Percentiles rank a stretch among this genome's conserved stretches.
These are phyloP conservation scores for Lycophotia porphyrea DNA, from an alignment of 2,888 invertebrate genomes.

Conservation along the genomic window DNA sequence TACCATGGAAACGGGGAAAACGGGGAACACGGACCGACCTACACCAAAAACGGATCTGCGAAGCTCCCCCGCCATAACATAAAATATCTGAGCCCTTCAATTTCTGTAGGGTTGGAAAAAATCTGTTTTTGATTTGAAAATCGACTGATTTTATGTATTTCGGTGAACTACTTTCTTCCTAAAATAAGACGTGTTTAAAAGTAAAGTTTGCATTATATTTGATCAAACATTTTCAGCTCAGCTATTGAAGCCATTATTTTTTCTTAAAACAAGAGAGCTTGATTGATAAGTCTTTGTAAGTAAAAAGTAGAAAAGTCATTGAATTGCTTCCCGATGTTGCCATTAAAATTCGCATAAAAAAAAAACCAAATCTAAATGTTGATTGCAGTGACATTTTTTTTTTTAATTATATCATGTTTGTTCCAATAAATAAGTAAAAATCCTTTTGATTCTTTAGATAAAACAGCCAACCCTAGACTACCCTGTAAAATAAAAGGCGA, in stretches of 20 bases:
- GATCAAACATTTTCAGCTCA: not conserved
- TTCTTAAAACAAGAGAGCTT: not conserved
- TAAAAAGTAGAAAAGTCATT: not conserved
- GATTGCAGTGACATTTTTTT: too few relatives aligned
- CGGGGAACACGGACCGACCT: conserved; percentile 53
- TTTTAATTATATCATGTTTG: too few relatives aligned
- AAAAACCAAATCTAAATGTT: too few relatives aligned
- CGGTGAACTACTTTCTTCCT: not conserved
- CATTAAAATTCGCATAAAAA: too few relatives aligned
- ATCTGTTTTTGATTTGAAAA: not conserved
- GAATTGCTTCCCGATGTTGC: not conserved
- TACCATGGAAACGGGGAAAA: conserved; percentile 74
- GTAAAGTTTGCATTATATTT: not conserved
- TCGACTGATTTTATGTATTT: not conserved
- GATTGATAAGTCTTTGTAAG: not conserved
- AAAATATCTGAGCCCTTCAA: conserved; percentile 72
- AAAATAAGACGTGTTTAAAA: too few relatives aligned
- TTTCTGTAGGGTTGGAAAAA: conserved; percentile 52
- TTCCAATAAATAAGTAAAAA: not conserved
- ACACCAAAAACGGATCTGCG: conserved; percentile 65
- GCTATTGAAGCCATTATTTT: not conserved
- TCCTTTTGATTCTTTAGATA: not conserved
- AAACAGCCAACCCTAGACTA: conserved; percentile 17
- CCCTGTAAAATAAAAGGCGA: conserved; percentile 67
- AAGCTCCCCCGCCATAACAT: conserved; percentile 69